phyloP scores from a whole-genome alignment of 2,113 vertebrate species.

The Chlamydotis undulata region DNA sequence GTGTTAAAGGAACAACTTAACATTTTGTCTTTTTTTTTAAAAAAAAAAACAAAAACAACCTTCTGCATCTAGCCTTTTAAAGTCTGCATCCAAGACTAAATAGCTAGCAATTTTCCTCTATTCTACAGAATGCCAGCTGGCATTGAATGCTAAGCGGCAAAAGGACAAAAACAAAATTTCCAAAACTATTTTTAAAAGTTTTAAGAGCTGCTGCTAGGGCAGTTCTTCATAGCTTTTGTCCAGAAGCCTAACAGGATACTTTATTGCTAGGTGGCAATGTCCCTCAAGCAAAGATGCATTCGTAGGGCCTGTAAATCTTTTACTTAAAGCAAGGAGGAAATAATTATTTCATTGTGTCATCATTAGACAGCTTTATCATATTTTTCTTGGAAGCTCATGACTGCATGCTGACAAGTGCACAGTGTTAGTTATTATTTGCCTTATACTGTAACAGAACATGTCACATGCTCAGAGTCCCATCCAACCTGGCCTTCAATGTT shows the following conservation, averaged over 20 bases:
- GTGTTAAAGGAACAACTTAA: background rate
- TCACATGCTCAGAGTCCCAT: background rate
- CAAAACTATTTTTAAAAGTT: background rate
- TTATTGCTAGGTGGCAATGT: slow-evolving; percentile 43
- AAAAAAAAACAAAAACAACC: background rate
- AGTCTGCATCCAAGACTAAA: background rate
- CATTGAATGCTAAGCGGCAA: slow-evolving; percentile 20
- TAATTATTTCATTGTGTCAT: background rate
- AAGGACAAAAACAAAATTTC: background rate
- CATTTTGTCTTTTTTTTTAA: background rate
- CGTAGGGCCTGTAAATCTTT: background rate
- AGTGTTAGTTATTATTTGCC: background rate
- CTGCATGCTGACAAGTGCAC: background rate
- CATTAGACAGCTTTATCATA: background rate
- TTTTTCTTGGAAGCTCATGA: background rate
- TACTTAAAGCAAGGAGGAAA: slow-evolving; percentile 5
- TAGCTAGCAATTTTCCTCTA: background rate
- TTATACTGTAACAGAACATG: background rate
- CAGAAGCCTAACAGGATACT: background rate
- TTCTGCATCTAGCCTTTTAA: slow-evolving; percentile 25
- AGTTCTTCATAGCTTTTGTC: slow-evolving; percentile 1
- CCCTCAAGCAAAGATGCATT: slow-evolving; percentile 1
- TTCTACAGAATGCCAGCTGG: background rate
- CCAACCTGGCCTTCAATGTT: too few relatives aligned
- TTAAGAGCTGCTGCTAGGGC: background rate